A percentile compares a stretch with the other conserved stretches of the same genome.
phyloP scores from a whole-genome alignment of 2,888 invertebrate species.

The Nemotelus pantherinus region DNA sequence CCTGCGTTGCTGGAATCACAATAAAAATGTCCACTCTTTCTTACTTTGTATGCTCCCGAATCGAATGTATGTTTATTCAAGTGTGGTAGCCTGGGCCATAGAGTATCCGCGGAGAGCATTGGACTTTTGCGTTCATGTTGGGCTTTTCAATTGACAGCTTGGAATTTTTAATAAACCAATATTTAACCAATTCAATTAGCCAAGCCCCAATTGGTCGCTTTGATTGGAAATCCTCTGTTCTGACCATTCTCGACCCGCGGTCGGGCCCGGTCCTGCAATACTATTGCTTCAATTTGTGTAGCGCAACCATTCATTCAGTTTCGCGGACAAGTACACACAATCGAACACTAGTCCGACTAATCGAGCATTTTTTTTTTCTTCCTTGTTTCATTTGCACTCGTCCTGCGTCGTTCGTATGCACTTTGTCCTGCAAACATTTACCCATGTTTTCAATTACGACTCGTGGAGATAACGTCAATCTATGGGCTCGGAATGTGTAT shows the following conservation, averaged over 20 bases:
- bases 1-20: constrained; percentile 7
- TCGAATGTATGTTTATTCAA: not conserved
- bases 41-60: not conserved
- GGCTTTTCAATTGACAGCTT: constrained; percentile 39
- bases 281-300: constrained; percentile 45
- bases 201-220: constrained; percentile 41
- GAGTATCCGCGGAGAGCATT: not conserved
- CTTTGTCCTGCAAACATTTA: constrained; percentile 38
- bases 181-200: constrained; percentile 50
- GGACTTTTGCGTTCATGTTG: constrained; percentile 8
- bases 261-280: constrained; percentile 13
- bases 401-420: constrained; percentile 20
- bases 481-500: constrained; percentile 3
- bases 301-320: constrained; percentile 46
- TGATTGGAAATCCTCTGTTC: constrained; percentile 34
- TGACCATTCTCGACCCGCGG: constrained; percentile 12
- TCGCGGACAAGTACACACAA: constrained; percentile 42
- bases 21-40: not conserved
- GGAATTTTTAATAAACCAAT: constrained; percentile 50
- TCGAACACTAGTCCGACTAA: constrained; percentile 42
- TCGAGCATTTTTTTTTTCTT: constrained; percentile 30
- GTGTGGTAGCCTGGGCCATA: not conserved
- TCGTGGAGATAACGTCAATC: constrained; percentile 26
- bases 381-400: constrained; percentile 28
- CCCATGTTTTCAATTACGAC: constrained; percentile 40